phyloP scores from a whole-genome alignment of 1,140 invertebrate genomes.

The Idris sp. region DNA sequence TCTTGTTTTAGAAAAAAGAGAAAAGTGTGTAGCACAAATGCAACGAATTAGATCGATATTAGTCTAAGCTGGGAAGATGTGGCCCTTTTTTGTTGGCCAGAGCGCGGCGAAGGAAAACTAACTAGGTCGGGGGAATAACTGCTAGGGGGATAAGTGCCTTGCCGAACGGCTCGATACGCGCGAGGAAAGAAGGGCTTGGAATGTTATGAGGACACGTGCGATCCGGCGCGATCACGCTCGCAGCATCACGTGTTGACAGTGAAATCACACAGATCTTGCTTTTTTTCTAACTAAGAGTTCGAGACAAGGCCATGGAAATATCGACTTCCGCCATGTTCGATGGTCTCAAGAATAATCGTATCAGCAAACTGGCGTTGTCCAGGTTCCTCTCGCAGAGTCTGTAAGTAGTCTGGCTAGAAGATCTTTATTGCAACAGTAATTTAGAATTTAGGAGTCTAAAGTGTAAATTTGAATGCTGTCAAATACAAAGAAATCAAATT shows the following conservation, averaged over 20 bases:
- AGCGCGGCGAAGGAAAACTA: slow-evolving; percentile 21
- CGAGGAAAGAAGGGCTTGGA: slow-evolving; percentile 17
- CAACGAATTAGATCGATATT: slow-evolving; percentile 46
- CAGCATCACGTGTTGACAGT: slow-evolving; percentile 2
- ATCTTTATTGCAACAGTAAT: no score
- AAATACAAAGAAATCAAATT: no score
- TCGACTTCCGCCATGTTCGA: slow-evolving; percentile 83
- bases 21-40: no score
- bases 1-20: slow-evolving; percentile 19
- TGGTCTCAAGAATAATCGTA: slow-evolving; percentile 85
- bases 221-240: slow-evolving; percentile 18
- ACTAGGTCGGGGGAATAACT: slow-evolving; percentile 53
- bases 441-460: no score
- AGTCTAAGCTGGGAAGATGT: no score
- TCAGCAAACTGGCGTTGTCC: slow-evolving; percentile 84
- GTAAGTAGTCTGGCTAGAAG: slow-evolving; percentile 82
- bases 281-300: no score
- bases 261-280: no score
- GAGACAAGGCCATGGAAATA: slow-evolving; percentile 73
- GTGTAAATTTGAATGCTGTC: no score
- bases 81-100: slow-evolving; percentile 29
- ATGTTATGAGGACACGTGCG: slow-evolving; percentile 38
- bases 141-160: slow-evolving; percentile 50
- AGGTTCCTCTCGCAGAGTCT: slow-evolving; percentile 85
- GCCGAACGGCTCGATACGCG: slow-evolving; percentile 46